phyloP scores from a whole-genome alignment of 2,797 vertebrate genomes.

The Phyllotis vaccarum region DNA sequence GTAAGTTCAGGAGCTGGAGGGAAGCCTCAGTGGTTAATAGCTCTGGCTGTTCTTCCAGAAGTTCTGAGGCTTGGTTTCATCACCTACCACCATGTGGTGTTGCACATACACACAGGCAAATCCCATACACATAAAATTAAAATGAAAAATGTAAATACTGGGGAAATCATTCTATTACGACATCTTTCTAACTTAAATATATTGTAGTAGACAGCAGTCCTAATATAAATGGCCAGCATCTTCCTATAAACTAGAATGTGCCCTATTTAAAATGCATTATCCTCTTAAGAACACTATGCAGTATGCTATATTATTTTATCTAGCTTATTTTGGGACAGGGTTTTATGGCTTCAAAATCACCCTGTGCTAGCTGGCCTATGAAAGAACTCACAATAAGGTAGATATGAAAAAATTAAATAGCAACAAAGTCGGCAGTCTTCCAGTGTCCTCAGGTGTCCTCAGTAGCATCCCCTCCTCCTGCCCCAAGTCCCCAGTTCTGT shows the following conservation, averaged over 20 bases:
- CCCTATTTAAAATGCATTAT: slow-evolving; percentile 18
- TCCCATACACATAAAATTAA: not conserved
- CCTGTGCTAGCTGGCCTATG: not conserved
- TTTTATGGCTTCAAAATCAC: not conserved
- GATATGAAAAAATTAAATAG: not conserved
- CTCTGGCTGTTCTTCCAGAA: not conserved
- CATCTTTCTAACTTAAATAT: not conserved
- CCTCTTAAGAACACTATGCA: not conserved
- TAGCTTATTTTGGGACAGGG: not conserved
- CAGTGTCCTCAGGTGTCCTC: no score
- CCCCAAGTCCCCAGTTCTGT: not conserved
- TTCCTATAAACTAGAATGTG: not conserved
- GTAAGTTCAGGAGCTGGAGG: not conserved
- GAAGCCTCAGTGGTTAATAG: not conserved
- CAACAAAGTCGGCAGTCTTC: not conserved
- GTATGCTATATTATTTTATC: not conserved
- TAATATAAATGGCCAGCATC: slow-evolving; percentile 11
- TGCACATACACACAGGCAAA: not conserved
- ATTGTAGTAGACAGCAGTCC: not conserved
- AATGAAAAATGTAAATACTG: not conserved
- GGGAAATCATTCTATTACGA: not conserved
- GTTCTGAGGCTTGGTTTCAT: not conserved
- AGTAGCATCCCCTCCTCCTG: not conserved
- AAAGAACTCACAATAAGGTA: not conserved
- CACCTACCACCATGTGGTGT: not conserved